Evolutionary conservation across 2,797 vertebrate genomes (phyloP).

Genomic region (Ceyx erithaca): DNA sequence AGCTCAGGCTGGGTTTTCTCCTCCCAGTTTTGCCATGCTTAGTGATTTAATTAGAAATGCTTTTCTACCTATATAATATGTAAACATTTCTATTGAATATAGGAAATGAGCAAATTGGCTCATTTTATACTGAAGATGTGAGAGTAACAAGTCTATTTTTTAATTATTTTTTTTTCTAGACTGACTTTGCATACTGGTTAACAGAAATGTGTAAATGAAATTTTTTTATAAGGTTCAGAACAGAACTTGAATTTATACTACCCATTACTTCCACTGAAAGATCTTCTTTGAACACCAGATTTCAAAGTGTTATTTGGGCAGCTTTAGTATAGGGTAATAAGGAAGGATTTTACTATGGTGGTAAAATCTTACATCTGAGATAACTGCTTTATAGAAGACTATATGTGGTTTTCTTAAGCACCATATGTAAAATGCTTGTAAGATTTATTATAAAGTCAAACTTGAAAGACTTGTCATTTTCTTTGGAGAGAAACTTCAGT

Average conservation of each 20-base stretch:
- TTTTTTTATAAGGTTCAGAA: background rate
- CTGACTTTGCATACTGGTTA: background rate
- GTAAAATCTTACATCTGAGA: conserved; percentile 44
- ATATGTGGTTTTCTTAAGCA: conserved; percentile 21
- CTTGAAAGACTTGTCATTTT: background rate
- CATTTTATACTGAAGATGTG: background rate
- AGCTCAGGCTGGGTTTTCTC: background rate
- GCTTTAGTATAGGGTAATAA: conserved; percentile 3
- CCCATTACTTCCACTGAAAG: background rate
- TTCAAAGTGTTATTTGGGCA: conserved; percentile 20
- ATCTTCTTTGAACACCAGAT: conserved; percentile 16
- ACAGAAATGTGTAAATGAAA: background rate
- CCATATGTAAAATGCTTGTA: background rate
- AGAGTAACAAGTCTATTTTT: background rate
- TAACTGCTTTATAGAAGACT: conserved; percentile 27
- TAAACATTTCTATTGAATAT: background rate
- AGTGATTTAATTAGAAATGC: background rate
- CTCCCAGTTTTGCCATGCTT: background rate
- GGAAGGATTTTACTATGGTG: conserved; percentile 37
- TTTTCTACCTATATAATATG: background rate
- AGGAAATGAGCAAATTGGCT: background rate
- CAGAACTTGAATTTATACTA: conserved; percentile 7
- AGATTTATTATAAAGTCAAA: conserved; percentile 17
- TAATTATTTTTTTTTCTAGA: background rate
- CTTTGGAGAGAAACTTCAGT: background rate